These are phyloP conservation scores for Rhopalosiphum padi DNA, from an alignment of 1,140 invertebrate species.

Conservation along the genomic window DNA sequence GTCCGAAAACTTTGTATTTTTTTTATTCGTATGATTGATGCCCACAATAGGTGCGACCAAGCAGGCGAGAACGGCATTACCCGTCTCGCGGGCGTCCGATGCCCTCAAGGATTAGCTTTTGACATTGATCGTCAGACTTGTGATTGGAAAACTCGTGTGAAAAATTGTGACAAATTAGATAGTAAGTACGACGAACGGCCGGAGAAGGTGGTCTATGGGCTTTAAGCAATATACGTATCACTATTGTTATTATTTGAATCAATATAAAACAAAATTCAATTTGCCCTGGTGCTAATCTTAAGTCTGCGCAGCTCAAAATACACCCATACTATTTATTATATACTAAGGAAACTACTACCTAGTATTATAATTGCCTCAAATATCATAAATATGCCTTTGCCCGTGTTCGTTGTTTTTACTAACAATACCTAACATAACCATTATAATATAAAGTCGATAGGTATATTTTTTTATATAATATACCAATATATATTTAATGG, in stretches of 20 bases:
- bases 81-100: conserved; percentile 84
- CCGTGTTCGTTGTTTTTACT: conserved; percentile 45
- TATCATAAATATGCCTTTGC: conserved; percentile 29
- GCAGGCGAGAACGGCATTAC: conserved; percentile 84
- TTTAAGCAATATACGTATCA: conserved; percentile 1
- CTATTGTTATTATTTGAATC: neutral
- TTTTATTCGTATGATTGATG: conserved; percentile 48
- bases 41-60: conserved; percentile 80
- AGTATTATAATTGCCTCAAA: conserved; percentile 27
- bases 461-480: neutral
- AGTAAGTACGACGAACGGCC: conserved; percentile 74
- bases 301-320: neutral
- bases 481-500: conserved; percentile 27
- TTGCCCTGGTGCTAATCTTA: conserved; percentile 1
- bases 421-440: conserved; percentile 43
- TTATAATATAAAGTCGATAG: neutral
- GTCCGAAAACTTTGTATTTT: conserved; percentile 19
- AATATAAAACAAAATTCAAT: neutral
- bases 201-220: conserved; percentile 42
- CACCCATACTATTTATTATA: neutral
- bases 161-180: conserved; percentile 90
- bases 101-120: conserved; percentile 89
- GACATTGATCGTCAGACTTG: conserved; percentile 94
- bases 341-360: neutral
- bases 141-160: conserved; percentile 95